Base-by-base conservation (phyloP, 2,888 invertebrate species). In the Marronus borbonicus region DNA sequence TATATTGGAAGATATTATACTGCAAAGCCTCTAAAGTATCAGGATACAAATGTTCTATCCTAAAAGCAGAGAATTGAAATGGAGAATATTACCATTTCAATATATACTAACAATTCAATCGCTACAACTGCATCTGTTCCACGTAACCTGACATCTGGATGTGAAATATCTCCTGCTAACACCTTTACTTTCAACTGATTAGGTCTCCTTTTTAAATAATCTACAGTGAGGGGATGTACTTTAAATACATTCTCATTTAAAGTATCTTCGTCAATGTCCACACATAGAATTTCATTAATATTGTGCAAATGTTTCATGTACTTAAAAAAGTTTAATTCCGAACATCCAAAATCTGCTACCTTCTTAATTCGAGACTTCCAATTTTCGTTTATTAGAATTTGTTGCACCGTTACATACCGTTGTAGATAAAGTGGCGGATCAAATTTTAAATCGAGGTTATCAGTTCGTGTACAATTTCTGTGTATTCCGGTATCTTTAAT, bases 321-420 rank as follows among this genome's bases (percentile, higher is more conserved):
- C 55, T 89, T 89, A 80, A 95, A 91, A 78, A 97, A 92, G 28
- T 91, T 91, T 86, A 96, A 91, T 85, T 97, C 95, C 36, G 95
- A 91, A 88, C 96, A 96, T 0, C 98, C 97, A 88, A 97, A 94
- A 87, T 97, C 97, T 4, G 95, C 93, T 72, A 97, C 91, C 92
- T 94, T 87, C 74, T 83, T 84, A 50, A 88, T 84, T 82, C 91
- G 89, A 31, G 90, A 90, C 77, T 88, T 85, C 92, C 93, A 95
- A 68, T 89, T 88, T 5, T 89, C 88, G 80, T 93, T 91, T 84
- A 91, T 87, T 7, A 96, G 89, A 62, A 94, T 90, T 79, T 93
- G 90, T 69, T 89, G 89, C 0, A 94, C 92, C 0, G 92, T 91
- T 5, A 90, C 89, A 85, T 95, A 97, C 81, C 96, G 89, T 85